Conservation (phyloP, 2,113 vertebrate species). For the Barbus barbus region DNA sequence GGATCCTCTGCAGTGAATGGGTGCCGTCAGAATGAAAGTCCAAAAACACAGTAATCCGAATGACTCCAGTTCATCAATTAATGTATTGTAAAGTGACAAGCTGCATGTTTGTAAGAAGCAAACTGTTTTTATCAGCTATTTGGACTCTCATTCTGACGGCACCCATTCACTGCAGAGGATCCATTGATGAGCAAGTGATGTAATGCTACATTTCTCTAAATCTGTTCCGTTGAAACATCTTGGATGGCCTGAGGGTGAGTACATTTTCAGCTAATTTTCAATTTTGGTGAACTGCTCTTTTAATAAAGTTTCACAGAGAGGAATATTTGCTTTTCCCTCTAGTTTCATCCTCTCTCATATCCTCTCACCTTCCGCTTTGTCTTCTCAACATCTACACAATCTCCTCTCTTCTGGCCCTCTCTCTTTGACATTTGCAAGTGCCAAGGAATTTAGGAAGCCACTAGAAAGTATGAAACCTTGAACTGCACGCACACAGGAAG, state of each 20-base stretch:
- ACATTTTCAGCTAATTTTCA: background rate
- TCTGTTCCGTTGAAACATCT: background rate
- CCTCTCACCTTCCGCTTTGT: conserved; percentile 27
- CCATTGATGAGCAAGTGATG: background rate
- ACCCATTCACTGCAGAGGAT: background rate
- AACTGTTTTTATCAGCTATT: background rate
- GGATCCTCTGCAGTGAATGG: background rate
- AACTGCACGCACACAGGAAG: background rate
- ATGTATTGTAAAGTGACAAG: no score
- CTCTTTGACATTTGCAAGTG: conserved; percentile 29
- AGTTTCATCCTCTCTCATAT: conserved; percentile 5
- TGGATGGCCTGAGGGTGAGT: background rate
- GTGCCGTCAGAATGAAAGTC: background rate
- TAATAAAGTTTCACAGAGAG: conserved; percentile 20
- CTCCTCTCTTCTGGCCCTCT: conserved; percentile 10
- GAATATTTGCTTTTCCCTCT: conserved; percentile 26
- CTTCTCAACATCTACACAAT: background rate
- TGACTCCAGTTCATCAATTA: background rate
- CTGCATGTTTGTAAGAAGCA: no score
- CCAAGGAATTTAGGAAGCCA: conserved; percentile 2
- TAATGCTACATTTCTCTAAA: background rate
- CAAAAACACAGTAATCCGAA: background rate
- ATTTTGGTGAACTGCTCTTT: background rate
- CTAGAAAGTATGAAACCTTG: background rate
- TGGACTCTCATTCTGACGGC: background rate